Evolutionary conservation across 2,888 invertebrate genomes (phyloP), one percentile per base, ranked within the genome.

Genomic region (Conus canariensis): DNA sequence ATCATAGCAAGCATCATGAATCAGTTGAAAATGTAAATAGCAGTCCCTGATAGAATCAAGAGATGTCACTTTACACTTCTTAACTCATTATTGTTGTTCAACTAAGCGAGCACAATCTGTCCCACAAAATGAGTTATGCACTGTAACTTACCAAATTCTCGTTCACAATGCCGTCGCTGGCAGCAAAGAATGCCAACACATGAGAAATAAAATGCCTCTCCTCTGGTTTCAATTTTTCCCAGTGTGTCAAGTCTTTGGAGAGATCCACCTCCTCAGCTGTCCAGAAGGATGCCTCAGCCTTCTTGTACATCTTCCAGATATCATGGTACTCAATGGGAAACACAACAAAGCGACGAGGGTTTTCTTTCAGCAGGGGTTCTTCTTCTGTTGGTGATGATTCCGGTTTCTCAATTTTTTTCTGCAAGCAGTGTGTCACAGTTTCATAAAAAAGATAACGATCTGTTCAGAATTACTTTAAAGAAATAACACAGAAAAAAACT

Each of bases 241-340:
- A 99, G 96, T 99, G 98, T 9, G 96, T 95, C 91, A 98, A 93
- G 95, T 99, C 99, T 97, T 98, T 98, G 0, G 98, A 98, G 58
- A 99, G 97, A 96, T 99, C 99, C 6, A 99, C 99, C 97, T 99
- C 99, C 96, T 99, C 99, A 0, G 98, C 99, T 0, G 99, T 99
- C 99, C 99, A 99, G 96, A 99, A 99, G 0, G 99, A 99, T 22
- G 99, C 99, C 95, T 99, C 99, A 0, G 99, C 99, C 97, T 99
- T 99, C 96, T 99, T 99, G 97, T 99, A 99, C 98, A 99, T 99
- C 92, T 95, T 93, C 99, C 99, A 99, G 93, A 99, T 98, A 95
- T 99, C 99, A 19, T 98, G 98, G 96, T 99, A 99, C 96, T 99
- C 97, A 92, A 99, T 99, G 0, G 99, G 99, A 94, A 99, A 99